Base-by-base conservation (phyloP, 37 sponge, comb jelly and placozoan genomes). In the Aplysina aerophoba region DNA sequence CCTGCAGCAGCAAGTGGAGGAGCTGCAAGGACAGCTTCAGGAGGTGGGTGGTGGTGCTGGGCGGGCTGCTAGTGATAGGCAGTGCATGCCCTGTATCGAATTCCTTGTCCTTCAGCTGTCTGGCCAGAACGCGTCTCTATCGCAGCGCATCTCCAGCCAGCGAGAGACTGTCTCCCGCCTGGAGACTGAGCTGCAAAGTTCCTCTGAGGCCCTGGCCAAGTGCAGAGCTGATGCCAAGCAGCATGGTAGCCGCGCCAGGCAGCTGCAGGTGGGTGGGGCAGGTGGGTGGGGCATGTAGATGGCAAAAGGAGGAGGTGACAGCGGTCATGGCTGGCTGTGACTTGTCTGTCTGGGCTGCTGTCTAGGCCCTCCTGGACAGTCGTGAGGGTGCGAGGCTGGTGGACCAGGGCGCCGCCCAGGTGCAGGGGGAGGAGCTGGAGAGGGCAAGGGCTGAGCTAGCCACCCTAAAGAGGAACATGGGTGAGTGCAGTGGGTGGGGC, bases 81-180 rank as follows among this genome's bases (percentile, higher is more conserved):
- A 27, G 22, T n/a, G 50, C 13, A 20, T 39, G 44, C 57, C 4
- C 6, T 25, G 73, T 38, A 13, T 66, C 50, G 34, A 34, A 2
- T 53, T 64, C 36, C 61, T 34, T 59, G 55, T 15, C 31, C 33
- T 34, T n/a, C 71, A 87, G 82, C 59, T 82, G 21, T 55, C 31
- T 19, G 72, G 41, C 14, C 69, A 95, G 86, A 86, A 87, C 53
- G 85, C 81, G 19, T 85, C 87, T 24, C 58, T 94, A 33, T 37
- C 55, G 12, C 59, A 44, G 31, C 86, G 85, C 2, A 68, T 88
- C n/a, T 37, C 64, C 14, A 82, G 84, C 21, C 79, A 82, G 34
- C 87, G 88, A 24, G 94, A 95, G 58, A 79, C 69, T 38, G 59
- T 95, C 39, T n/a, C 56, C 28, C 61, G 85, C 15, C 80, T 97